phyloP scores from a whole-genome alignment of 2,888 invertebrate species.

The Antitype chi region DNA sequence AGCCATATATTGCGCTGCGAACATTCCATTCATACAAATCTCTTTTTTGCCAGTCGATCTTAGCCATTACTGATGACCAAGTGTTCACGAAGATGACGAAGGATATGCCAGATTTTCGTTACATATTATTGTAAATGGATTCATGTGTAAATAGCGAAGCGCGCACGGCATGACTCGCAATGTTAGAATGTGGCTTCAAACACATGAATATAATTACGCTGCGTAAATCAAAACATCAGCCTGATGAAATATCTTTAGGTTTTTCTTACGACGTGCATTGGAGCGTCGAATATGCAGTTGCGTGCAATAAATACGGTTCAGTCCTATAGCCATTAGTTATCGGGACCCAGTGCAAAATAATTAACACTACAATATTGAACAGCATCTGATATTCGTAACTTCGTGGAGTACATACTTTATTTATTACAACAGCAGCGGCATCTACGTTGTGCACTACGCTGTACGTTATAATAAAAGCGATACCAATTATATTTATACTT shows the following conservation, averaged over 20 bases:
- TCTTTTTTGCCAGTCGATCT: background rate
- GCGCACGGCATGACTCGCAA: constrained; percentile 13
- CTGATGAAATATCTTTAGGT: background rate
- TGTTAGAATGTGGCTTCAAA: constrained; percentile 17
- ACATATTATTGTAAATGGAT: background rate
- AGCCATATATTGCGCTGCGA: background rate
- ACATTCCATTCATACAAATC: constrained; percentile 5
- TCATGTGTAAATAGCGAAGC: background rate
- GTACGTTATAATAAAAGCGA: constrained; percentile 24
- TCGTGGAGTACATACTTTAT: constrained; percentile 73
- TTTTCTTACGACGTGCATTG: constrained; percentile 34
- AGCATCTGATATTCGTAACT: constrained; percentile 76
- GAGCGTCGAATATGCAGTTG: constrained; percentile 54
- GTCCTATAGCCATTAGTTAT: constrained; percentile 50
- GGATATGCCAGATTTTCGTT: background rate
- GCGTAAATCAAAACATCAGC: background rate
- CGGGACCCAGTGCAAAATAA: constrained; percentile 73
- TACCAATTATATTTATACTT: background rate
- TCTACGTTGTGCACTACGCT: constrained; percentile 48
- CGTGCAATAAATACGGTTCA: constrained; percentile 81
- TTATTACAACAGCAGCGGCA: constrained; percentile 32
- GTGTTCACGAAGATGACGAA: background rate
- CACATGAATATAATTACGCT: constrained; percentile 6
- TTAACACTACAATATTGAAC: constrained; percentile 54
- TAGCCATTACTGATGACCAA: background rate